Evolutionary conservation across 2,797 vertebrate species (phyloP), one percentile per base, ranked within the genome.

Genomic region (Mormyrops boulengeri): DNA sequence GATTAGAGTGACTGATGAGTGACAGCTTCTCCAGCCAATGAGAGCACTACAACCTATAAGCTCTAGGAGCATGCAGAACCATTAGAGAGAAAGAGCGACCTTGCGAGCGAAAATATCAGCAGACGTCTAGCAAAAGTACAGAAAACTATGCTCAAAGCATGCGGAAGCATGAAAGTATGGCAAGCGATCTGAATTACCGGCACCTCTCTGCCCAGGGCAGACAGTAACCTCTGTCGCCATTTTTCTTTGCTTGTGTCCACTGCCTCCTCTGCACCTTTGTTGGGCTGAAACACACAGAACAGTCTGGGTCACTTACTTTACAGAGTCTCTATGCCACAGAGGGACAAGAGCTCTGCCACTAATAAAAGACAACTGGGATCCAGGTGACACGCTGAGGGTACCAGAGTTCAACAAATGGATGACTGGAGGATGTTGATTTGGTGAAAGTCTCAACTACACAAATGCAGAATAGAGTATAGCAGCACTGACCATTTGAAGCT

Each of bases 161-260:
- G 66, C 22, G 22, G 14, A 88, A 30, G 44, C 47, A 26, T 66
- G n/a, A 47, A 26, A 22, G 50, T 30, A 47, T 47, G 53, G 57
- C 60, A 9, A 57, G 49, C 85, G 69, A 85, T 90, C 90, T 88
- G 90, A 93, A 94, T 96, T 96, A 96, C 96, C 95, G 94, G 93
- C 92, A 92, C 93, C 91, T 94, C 95, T 93, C 94, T 93, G 93
- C 95, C 91, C 95, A 96, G 94, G 91, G 95, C 94, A 94, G 95
- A 96, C 93, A 96, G 94, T 41, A 97, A 94, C 91, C 94, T 96
- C 93, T 95, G 95, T 93, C 95, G 96, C 96, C 96, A 96, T 96
- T 95, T 97, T 93, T 96, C 95, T 94, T 96, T 96, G 94, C 93
- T 95, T 94, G 94, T 94, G 92, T 95, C 94, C 93, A 93, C 93